Conservation (phyloP, 2,888 invertebrate species). For the Chorisops tibialis region DNA sequence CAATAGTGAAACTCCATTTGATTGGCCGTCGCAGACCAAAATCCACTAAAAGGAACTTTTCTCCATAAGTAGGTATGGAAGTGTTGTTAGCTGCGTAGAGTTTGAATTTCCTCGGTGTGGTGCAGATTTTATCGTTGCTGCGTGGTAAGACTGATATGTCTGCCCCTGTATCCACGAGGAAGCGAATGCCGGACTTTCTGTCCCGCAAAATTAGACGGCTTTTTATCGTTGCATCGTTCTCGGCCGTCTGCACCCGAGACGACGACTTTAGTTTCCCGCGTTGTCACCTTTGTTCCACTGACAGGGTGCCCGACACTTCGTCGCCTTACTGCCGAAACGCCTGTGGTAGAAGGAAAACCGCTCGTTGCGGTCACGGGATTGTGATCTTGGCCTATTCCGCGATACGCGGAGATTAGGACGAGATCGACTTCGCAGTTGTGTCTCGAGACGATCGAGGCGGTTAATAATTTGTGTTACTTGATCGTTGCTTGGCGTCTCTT, state of each 20-base stretch:
- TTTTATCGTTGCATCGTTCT: neutral
- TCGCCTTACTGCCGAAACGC: neutral
- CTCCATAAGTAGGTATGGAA: slow-evolving; percentile 4
- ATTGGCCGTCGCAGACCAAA: slow-evolving; percentile 12
- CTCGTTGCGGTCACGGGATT: too few relatives aligned
- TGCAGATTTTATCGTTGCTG: neutral
- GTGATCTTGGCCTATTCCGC: too few relatives aligned
- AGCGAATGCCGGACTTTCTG: neutral
- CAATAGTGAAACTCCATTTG: slow-evolving; percentile 16
- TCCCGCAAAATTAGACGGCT: neutral
- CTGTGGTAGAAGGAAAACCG: neutral
- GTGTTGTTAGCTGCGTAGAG: slow-evolving; percentile 22
- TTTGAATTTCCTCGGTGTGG: neutral
- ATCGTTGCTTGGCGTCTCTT: too few relatives aligned
- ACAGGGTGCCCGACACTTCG: neutral
- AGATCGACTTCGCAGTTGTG: neutral
- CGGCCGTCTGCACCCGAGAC: neutral
- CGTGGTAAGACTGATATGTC: neutral
- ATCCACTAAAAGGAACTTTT: neutral
- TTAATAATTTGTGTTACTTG: neutral
- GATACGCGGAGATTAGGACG: neutral
- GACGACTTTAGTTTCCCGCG: neutral
- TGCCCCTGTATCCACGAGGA: neutral
- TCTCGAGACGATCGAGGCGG: neutral
- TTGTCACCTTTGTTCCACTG: neutral